Evolutionary conservation across 1,140 invertebrate species (phyloP).

Genomic region (Heterodera schachtii): DNA sequence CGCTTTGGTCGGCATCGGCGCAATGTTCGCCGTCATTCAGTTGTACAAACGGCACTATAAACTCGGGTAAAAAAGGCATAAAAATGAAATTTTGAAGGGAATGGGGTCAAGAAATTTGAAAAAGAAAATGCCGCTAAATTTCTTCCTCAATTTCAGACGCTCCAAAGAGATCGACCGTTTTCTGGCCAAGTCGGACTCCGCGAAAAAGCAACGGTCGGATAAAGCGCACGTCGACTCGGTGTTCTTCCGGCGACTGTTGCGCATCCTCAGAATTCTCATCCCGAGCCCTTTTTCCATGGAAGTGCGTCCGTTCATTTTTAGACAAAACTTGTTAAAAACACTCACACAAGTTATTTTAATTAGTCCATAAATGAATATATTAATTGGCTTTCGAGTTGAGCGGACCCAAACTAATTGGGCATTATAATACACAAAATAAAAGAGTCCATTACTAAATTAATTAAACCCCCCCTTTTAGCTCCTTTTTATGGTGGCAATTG

Average conservation of each 20-base stretch:
- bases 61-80: constrained; percentile 29
- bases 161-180: constrained; percentile 4
- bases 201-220: constrained; percentile 68
- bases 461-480: constrained; percentile 68
- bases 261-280: constrained; percentile 80
- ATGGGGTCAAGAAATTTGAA: constrained; percentile 14
- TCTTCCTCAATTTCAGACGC: constrained; percentile 11
- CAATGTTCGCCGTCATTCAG: constrained; percentile 35
- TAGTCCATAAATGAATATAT: constrained; percentile 18
- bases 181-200: constrained; percentile 13
- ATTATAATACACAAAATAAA: background rate
- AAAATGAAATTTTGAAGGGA: constrained; percentile 8
- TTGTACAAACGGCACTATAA: constrained; percentile 34
- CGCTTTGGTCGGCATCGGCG: constrained; percentile 38
- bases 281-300: constrained; percentile 73
- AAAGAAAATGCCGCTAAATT: too few species aligned
- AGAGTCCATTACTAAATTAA: too few species aligned
- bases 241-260: constrained; percentile 79
- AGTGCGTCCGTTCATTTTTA: constrained; percentile 53
- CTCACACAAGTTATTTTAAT: too few species aligned
- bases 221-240: constrained; percentile 83
- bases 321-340: too few species aligned
- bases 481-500: constrained; percentile 80
- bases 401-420: constrained; percentile 15
- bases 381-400: constrained; percentile 7